These are phyloP conservation scores for Pheosia gnoma DNA, from an alignment of 2,888 invertebrate species.

Conservation along the genomic window DNA sequence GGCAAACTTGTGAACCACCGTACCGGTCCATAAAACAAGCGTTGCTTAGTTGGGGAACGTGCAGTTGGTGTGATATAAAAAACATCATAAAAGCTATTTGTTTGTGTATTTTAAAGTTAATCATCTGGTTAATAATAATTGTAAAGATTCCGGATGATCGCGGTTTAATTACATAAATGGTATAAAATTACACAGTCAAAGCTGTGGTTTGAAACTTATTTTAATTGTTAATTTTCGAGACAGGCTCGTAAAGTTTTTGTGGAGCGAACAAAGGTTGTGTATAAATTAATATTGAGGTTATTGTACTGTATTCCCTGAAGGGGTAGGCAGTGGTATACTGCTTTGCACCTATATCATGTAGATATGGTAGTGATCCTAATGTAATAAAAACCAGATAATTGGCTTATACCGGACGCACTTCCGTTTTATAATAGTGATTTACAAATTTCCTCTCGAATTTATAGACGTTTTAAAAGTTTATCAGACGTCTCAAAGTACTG, in stretches of 20 bases:
- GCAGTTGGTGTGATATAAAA: neutral
- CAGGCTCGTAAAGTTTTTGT: constrained; percentile 19
- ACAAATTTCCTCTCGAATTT: too few species aligned
- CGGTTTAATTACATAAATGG: constrained; percentile 47
- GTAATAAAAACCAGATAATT: too few species aligned
- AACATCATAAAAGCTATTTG: constrained; percentile 9
- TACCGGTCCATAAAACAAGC: neutral
- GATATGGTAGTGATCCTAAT: too few species aligned
- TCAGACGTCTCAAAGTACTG: too few species aligned
- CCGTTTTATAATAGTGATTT: too few species aligned
- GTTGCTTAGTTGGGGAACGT: neutral
- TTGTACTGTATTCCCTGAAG: neutral
- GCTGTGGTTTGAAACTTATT: constrained; percentile 12
- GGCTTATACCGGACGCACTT: too few species aligned
- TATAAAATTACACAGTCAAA: constrained; percentile 43
- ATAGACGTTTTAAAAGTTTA: too few species aligned
- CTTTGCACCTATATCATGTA: neutral
- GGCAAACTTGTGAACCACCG: too few species aligned
- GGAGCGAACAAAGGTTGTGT: neutral
- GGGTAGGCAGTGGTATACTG: neutral
- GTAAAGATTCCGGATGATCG: constrained; percentile 21
- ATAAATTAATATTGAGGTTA: neutral
- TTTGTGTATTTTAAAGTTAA: constrained; percentile 11
- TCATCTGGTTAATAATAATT: constrained; percentile 22
- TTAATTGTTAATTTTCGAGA: constrained; percentile 23